Evolutionary conservation across 92 coral and sea anemone species (phyloP), one percentile per base, ranked within the genome.

Genomic region (Bergia puertoricense): DNA sequence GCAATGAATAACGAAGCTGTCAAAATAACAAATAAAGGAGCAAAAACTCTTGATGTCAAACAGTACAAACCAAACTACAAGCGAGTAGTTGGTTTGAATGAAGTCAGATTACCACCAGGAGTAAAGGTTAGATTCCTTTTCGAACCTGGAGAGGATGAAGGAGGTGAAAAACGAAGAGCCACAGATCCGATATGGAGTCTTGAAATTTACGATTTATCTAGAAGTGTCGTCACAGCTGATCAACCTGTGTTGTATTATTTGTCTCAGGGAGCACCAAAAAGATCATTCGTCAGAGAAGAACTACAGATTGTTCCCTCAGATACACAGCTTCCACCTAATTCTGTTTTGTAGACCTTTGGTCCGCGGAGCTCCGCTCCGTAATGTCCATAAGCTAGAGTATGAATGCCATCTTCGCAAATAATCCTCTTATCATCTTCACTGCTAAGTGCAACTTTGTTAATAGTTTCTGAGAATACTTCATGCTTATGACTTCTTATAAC

Each of bases 241-340:
- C 92, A 90, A 62, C 92, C 92, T 41, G 92, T 90, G 76, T 86
- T 86, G 45, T 90, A 90, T 79, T 90, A 86, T 69, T 85, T 90
- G 5, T 88, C 87, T 11, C 65, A 88, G 44, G 91, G 87, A 0
- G 88, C 88, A 41, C 88, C 88, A 4, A 85, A 71, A 88, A 54
- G 16, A 13, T n/a, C n/a, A n/a, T 62, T 80, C 39, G 62, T 48
- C 13, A 80, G 85, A 57, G 85, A 80, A 80, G 85, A 80, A n/a
- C n/a, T n/a, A n/a, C n/a, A n/a, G n/a, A n/a, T n/a, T n/a, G n/a
- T n/a, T n/a, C n/a, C n/a, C n/a, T n/a, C n/a, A n/a, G n/a, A n/a
- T n/a, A 76, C 80, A 10, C 18, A 18, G 0, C 37, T 18, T 39
- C 80, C 80, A 10, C 80, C 80, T 76, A 2, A 76, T 76, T 76